Evolutionary conservation across 2,113 vertebrate species (phyloP), one percentile per base, ranked within the genome.

Genomic region (Lampris megalopsis): DNA sequence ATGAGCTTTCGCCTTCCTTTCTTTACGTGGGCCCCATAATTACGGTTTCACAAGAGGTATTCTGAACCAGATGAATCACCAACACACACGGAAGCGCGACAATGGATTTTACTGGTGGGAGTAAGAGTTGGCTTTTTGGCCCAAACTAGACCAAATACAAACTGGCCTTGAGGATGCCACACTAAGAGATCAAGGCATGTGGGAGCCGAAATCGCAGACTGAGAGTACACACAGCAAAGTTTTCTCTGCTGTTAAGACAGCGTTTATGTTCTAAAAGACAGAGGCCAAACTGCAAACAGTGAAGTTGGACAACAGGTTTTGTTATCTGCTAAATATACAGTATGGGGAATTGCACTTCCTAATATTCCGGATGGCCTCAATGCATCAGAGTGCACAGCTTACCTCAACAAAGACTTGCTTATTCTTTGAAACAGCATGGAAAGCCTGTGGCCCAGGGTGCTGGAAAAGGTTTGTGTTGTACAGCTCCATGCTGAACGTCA

Each of bases 401-500:
- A 99, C 98, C 97, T 98, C 96, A 24, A 99, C 98, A 63, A 94
- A 97, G 86, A 99, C 56, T 38, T 90, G 90, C 58, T 94, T 90
- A 5, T 96, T 95, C 74, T 97, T 94, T 2, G 92, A 87, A 75
- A 97, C 90, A 0, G 94, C 94, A 90, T 93, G 94, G 85, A 96
- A 91, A 13, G 93, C 90, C 78, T 96, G 95, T 2, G 90, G 87
- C 1, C 93, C 92, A 0, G 95, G 94, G 58, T 72, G 75, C 36
- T 66, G 81, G 82, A 95, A 94, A 7, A 93, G 90, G 63, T 93
- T 91, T 0, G 93, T 95, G 89, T 91, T 87, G 65, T 95, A 97
- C 24, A 99, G 86, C 50, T 98, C 96, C 96, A 99, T 96, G 72
- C 77, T 94, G 87, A 97, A 97, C 6, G 94, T 94, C 62, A 95